phyloP scores from a whole-genome alignment of 2,797 vertebrate species.

The Mormyrops attenuatus region DNA sequence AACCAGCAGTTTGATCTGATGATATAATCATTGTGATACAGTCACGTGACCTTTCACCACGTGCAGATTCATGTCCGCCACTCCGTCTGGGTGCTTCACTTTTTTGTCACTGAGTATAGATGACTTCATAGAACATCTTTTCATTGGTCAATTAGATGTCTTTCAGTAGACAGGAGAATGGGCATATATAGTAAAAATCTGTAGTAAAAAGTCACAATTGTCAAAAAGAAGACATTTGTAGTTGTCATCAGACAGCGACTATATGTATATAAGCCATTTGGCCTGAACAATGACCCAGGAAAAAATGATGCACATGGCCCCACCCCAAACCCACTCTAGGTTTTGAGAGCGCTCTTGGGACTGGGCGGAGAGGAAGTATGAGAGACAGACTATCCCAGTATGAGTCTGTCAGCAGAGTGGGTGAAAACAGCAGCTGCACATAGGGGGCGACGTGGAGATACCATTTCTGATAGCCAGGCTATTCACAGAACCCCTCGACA shows the following conservation, averaged over 20 bases:
- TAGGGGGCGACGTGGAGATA: not conserved
- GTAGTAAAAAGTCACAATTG: not conserved
- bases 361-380: not conserved
- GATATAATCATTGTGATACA: not conserved
- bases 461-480: not conserved
- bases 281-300: not conserved
- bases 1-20: not conserved
- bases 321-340: not conserved
- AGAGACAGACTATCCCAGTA: not conserved
- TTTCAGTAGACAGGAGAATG: not conserved
- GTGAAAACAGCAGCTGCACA: not conserved
- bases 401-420: not conserved
- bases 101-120: not conserved
- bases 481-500: not conserved
- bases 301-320: not conserved
- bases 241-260: not conserved
- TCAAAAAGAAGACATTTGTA: not conserved
- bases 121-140: not conserved
- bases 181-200: not conserved
- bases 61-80: not conserved
- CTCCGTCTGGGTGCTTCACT: not conserved
- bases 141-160: not conserved
- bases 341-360: not conserved
- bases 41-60: not conserved
- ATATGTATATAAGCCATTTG: not conserved